Evolutionary conservation across 1,140 invertebrate species (phyloP), one percentile per base, ranked within the genome.

Genomic region (Calosoma granatense): DNA sequence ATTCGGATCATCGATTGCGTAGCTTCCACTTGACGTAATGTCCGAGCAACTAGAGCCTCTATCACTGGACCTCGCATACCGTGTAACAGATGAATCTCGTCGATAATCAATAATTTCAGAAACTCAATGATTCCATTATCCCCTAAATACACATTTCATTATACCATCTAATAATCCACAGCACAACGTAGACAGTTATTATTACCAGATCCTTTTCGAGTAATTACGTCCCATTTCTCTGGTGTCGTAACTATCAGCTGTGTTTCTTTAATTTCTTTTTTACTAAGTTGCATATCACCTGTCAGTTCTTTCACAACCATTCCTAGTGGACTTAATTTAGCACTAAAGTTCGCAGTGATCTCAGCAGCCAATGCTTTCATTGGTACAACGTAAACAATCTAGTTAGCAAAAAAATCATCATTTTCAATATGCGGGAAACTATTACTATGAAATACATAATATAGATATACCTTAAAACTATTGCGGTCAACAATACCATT

Each of bases 201-300:
- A n/a, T 41, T 60, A 70, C 69, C 63, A 53, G 70, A 64, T 41
- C 70, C 70, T 76, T 99, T 99, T 56, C 97, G 76, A 0, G 97
- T 98, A 1, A 99, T 92, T 14, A 99, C 94, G 74, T 99, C 97
- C 96, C 97, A 99, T 70, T 99, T 99, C 75, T 99, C 97, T 0
- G 97, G 97, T 0, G 97, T 99, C 1, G 95, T 96, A 1, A 99
- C 91, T 17, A 99, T 80, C 85, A 99, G 97, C 74, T 98, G 96
- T 0, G 97, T 99, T 66, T 94, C 84, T 19, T 86, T 79, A 57
- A 99, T 97, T 76, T 99, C 96, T 26, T 82, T 78, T 71, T 97
- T 98, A 0, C 92, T 94, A 19, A 99, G 74, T 66, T 97, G 92
- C 90, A 98, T 99, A 72, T 99, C 97, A 15, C 97, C 97, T 0